Conservation (phyloP, 2,797 vertebrate genomes). For the Meda fulgida region DNA sequence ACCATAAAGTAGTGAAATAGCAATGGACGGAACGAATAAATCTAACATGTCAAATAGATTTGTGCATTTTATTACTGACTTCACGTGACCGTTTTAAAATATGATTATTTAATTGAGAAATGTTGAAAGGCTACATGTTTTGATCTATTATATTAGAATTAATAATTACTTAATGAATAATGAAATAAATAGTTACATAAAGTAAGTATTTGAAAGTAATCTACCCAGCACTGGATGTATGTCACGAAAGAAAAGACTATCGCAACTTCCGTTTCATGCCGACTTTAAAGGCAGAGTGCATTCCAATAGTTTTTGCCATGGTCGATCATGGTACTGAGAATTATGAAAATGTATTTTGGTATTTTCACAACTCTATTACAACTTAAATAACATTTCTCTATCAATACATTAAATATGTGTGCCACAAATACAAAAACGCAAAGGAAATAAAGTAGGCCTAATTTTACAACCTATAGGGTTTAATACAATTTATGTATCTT, state of each 20-base stretch:
- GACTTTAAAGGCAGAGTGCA: neutral
- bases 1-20: neutral
- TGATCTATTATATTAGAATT: neutral
- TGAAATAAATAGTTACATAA: neutral
- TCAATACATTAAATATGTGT: neutral
- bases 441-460: neutral
- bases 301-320: neutral
- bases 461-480: neutral
- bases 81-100: neutral
- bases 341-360: neutral
- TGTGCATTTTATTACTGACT: neutral
- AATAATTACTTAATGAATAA: neutral
- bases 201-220: neutral
- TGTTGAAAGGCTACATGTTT: neutral
- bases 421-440: neutral
- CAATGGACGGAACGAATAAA: neutral
- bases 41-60: neutral
- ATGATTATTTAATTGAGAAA: neutral
- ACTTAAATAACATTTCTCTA: neutral
- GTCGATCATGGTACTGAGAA: neutral
- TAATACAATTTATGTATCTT: neutral
- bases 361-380: neutral
- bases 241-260: neutral
- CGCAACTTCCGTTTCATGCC: neutral
- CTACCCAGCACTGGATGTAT: neutral